phyloP scores from a whole-genome alignment of 37 sponge, comb jelly and placozoan genomes.

The Cliona cf. orientalis region DNA sequence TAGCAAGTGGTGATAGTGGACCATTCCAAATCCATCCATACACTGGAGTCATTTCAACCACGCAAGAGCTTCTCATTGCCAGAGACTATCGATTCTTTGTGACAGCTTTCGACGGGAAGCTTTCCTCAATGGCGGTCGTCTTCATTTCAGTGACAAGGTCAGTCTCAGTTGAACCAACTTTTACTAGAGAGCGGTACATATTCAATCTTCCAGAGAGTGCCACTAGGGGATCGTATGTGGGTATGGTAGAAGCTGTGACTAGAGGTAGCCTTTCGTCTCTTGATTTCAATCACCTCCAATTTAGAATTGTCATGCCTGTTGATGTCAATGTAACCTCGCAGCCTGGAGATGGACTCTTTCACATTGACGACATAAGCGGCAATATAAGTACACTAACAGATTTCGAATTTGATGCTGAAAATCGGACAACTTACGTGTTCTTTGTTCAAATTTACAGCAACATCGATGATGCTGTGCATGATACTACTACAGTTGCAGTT shows the following conservation, averaged over 20 bases:
- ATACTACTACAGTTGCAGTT: constrained; percentile 29
- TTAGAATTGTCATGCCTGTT: not conserved
- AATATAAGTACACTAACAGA: not conserved
- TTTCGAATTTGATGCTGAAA: constrained; percentile 51
- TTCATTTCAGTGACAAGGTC: constrained; percentile 47
- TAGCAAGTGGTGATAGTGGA: not conserved
- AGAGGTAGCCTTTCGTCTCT: constrained; percentile 5
- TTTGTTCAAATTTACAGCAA: constrained; percentile 41
- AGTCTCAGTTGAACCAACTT: constrained; percentile 14
- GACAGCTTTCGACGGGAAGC: constrained; percentile 38
- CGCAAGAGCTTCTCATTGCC: constrained; percentile 3
- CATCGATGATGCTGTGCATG: constrained; percentile 12
- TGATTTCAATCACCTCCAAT: constrained; percentile 24
- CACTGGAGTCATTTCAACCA: constrained; percentile 22
- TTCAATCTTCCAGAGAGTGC: constrained; percentile 40
- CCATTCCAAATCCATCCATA: constrained; percentile 41
- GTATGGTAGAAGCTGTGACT: constrained; percentile 29
- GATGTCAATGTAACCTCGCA: not conserved
- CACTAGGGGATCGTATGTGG: constrained; percentile 10
- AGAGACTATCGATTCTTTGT: constrained; percentile 53
- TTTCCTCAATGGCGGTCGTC: constrained; percentile 13
- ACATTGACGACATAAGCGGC: constrained; percentile 41
- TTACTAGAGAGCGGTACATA: constrained; percentile 10
- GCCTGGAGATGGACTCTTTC: constrained; percentile 8
- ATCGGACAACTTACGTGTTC: constrained; percentile 21